These are phyloP conservation scores for Caenorhabditis sp. DNA, from an alignment of 2,888 invertebrate species.

Conservation along the genomic window DNA sequence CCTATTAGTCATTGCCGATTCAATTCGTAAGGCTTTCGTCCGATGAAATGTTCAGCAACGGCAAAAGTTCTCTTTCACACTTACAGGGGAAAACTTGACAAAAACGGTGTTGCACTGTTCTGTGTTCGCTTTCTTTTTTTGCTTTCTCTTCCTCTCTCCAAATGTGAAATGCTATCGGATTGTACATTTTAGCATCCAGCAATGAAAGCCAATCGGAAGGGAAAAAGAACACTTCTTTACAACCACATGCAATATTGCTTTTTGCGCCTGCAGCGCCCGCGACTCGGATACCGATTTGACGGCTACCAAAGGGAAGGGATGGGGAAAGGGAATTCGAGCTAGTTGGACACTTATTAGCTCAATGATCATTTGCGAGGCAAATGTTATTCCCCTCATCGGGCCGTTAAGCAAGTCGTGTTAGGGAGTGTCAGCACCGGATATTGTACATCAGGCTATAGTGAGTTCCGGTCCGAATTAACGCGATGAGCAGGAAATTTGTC, in stretches of 20 bases:
- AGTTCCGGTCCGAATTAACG: constrained; percentile 36
- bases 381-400: constrained; percentile 2
- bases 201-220: constrained; percentile 1
- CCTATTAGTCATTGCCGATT: background rate
- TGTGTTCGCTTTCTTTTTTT: background rate
- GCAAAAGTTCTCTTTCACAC: too few species aligned
- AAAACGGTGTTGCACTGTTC: background rate
- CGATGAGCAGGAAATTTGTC: constrained; percentile 29
- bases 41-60: too few species aligned
- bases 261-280: background rate
- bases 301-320: background rate
- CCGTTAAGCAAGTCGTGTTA: background rate
- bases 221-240: constrained; percentile 12
- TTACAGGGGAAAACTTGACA: background rate
- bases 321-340: background rate
- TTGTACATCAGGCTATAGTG: constrained; percentile 40
- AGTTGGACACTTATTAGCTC: background rate
- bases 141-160: background rate
- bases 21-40: background rate
- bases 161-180: background rate
- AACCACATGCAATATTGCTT: constrained; percentile 44
- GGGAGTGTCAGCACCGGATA: constrained; percentile 25
- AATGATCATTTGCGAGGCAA: constrained; percentile 11
- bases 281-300: background rate
- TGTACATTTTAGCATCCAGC: constrained; percentile 4